Evolutionary conservation across 1,140 invertebrate species (phyloP), one percentile per base, ranked within the genome.

Genomic region (Chymomyza costata): DNA sequence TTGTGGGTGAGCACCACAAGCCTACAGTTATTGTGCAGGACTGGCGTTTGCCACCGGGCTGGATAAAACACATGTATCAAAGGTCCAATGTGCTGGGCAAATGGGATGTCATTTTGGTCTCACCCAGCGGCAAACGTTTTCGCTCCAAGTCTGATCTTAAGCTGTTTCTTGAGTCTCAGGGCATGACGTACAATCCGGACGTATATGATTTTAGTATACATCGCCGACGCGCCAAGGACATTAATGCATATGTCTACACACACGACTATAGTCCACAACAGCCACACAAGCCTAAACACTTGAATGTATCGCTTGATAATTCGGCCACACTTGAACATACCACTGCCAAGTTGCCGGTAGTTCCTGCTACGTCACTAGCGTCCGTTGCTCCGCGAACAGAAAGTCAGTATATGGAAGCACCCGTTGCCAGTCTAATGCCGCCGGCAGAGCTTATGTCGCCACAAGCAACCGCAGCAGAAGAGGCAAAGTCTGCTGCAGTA

Each of bases 21-120:
- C 88, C 89, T n/a, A 90, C 90, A 1, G 87, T 91, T 30, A 89
- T 91, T 83, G 91, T 94, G 8, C 87, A 90, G 51, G 93, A 94
- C 84, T 91, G 89, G 55, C 87, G 91, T 41, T 74, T 94, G 62
- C 92, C 92, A 1, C 69, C 87, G 1, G 91, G 91, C 2, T 94
- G 93, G 93, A 88, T 89, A 1, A 94, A 94, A 83, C 91, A 93
- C 74, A 90, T 93, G 76, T 90, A 91, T 1, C 90, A 91, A 65
- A 86, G 92, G 32, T 90, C 88, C 48, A 87, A 89, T 56, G 91
- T 91, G 2, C 90, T 91, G 8, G 92, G 92, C 3, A 94, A 94
- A 83, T 94, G 93, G 93, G 92, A 94, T 83, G 92, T 93, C 6
- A 89, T 93, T 51, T 88, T 94, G 54, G 86, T 93, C 50, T 91